Conservation (phyloP, 2,888 invertebrate genomes). For the Pycnomerus fuliginosus region DNA sequence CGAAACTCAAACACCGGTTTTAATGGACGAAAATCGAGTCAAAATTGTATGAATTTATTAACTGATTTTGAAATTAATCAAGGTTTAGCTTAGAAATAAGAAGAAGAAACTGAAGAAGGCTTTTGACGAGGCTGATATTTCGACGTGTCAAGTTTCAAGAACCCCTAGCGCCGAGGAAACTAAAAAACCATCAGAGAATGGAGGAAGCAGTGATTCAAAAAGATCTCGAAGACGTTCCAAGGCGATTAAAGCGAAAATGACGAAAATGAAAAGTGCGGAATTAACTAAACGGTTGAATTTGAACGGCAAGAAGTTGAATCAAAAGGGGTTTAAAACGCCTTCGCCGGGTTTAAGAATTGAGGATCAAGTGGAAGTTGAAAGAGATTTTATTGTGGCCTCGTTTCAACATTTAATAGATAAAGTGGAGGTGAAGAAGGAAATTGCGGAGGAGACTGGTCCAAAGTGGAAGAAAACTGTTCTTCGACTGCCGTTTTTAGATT, state of each 20-base stretch:
- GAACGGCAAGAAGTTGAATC: conserved; percentile 6
- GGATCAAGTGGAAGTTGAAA: too few species aligned
- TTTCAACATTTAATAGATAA: conserved; percentile 11
- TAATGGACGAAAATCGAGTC: conserved; percentile 2
- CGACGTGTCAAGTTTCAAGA: too few species aligned
- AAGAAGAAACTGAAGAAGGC: conserved; percentile 26
- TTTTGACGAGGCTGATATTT: conserved; percentile 8
- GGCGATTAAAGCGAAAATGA: conserved; percentile 40
- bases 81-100: conserved; percentile 28
- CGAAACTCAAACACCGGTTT: not conserved
- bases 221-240: conserved; percentile 39
- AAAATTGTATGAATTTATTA: conserved; percentile 6
- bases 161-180: too few species aligned
- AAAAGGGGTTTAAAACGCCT: not conserved
- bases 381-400: conserved; percentile 26
- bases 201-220: conserved; percentile 23
- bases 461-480: conserved; percentile 37
- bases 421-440: not conserved
- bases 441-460: conserved; percentile 11
- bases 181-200: conserved; percentile 5
- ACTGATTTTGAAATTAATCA: conserved; percentile 2
- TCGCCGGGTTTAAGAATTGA: too few species aligned
- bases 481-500: conserved; percentile 28
- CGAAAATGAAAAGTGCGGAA: conserved; percentile 40
- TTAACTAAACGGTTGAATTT: conserved; percentile 30